Base-by-base conservation (phyloP, 2,797 vertebrate species). In the Pelochelys cantorii region DNA sequence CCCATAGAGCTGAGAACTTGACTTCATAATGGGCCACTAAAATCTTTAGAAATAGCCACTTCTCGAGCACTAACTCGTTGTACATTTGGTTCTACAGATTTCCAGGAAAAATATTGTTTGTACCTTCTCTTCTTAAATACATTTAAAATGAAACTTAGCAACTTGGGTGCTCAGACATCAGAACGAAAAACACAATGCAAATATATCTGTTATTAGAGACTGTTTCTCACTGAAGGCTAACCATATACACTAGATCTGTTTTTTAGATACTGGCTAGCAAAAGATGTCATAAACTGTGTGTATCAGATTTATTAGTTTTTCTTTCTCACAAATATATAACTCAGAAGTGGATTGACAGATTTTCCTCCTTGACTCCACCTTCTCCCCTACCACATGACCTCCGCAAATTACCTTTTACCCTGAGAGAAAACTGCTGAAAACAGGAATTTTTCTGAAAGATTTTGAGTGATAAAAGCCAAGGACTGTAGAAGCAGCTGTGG, bases 211-310 rank as follows among this genome's bases (percentile, higher is more conserved):
- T 52, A 12, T 77, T 48, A 27, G 11, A 27, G 23, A 77, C 23
- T 77, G 29, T 77, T 27, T 77, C 42, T 52, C 56, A 18, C 31
- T 74, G 31, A 91, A 81, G 57, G 11, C 11, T 60, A 42, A 4
- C 17, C 87, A 85, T 14, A 8, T 89, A 92, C 71, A 55, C 15
- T 17, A 12, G 3, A 53, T 11, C 42, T 14, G 79, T 65, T 95
- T 89, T 85, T 74, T 81, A 20, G 2, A 75, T 80, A 60, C 5
- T 48, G 85, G 7, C 55, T 84, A 48, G 9, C 17, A 57, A 85
- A 81, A 62, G 1, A 23, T 29, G 18, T 2, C 0, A 18, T 56
- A 57, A 57, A 80, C 1, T 22, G n/a, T 13, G 1, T 0, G 0
- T 0, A 3, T 57, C 53, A 52, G 42, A 75, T 15, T 7, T 29